Base-by-base conservation (phyloP, 1,140 invertebrate species). In the Drosophila aff. region DNA sequence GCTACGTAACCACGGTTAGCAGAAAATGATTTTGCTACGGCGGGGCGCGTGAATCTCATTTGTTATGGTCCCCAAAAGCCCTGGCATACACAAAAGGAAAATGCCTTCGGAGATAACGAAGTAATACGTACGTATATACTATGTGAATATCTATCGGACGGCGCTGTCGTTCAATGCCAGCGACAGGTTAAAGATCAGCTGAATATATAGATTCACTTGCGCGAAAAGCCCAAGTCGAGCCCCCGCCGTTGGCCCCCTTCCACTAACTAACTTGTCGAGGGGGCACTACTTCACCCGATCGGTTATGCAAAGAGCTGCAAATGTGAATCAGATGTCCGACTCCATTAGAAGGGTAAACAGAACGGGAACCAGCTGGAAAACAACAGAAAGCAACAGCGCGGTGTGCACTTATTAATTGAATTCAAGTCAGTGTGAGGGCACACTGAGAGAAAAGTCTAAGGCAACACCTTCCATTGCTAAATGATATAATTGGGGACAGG, bases 261-360 rank as follows among this genome's bases (percentile, higher is more conserved):
- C 31, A 38, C 36, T 67, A 41, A 31, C 23, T 46, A 57, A 46
- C 28, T 43, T 43, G 41, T 11, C 26, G 16, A 41, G 36, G n/a
- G 21, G 44, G 71, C 43, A 74, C 71, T 74, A 74, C 71, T 74
- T 52, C 55, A 73, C 46, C 46, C 55, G 50, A 36, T 68, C 38
- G 64, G 63, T 71, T 71, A 69, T 71, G 67, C 67, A 71, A 68
- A 68, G 63, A 55, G 33, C 67, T 72, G 69, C 18, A 72, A 73
- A 73, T 73, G 71, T 74, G 75, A 78, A 59, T 78, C 59, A 78
- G 66, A 58, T 78, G 75, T 63, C 65, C 57, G 74, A 66, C 76
- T 68, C 80, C 84, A 87, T 87, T 89, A 87, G 80, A 82, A 60
- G 58, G 46, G 76, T 46, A 86, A 87, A 86, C 76, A 86, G 15